A percentile compares a stretch with the other conserved stretches of the same genome.
phyloP scores from a whole-genome alignment of 2,797 vertebrate species.

The Huso huso region DNA sequence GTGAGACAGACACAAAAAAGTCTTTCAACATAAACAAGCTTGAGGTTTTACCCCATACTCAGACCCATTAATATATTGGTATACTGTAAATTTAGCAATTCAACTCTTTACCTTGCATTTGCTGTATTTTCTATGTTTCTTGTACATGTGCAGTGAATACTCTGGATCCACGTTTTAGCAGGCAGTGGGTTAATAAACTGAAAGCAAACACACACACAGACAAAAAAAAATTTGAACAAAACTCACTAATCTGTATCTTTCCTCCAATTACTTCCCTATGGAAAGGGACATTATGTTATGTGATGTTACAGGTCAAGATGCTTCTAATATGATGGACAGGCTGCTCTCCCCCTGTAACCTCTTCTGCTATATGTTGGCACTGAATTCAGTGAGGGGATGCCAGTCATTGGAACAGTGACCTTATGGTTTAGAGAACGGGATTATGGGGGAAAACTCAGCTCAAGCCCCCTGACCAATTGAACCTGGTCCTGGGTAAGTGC shows the following conservation, averaged over 20 bases:
- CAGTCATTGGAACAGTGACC: background rate
- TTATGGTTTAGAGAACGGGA: background rate
- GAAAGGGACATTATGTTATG: background rate
- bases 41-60: background rate
- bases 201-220: too few relatives aligned
- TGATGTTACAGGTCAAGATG: background rate
- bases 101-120: slow-evolving; percentile 33
- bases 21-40: background rate
- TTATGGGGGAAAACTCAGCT: too few relatives aligned
- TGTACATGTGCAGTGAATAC: slow-evolving; percentile 31
- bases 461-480: too few relatives aligned
- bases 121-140: slow-evolving; percentile 10
- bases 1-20: background rate
- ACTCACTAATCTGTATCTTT: background rate
- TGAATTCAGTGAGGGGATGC: background rate
- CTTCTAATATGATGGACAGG: background rate
- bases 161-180: slow-evolving; percentile 25
- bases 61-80: background rate
- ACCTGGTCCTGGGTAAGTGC: too few relatives aligned
- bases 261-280: too few relatives aligned
- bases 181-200: slow-evolving; percentile 24
- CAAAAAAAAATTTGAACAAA: slow-evolving; percentile 6
- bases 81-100: slow-evolving; percentile 11
- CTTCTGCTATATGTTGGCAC: background rate
- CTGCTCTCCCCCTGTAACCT: background rate